Percentiles rank a stretch among this genome's conserved stretches.
These are phyloP conservation scores for Pogonomyrmex barbatus DNA, from an alignment of 1,140 invertebrate genomes.

Conservation along the genomic window DNA sequence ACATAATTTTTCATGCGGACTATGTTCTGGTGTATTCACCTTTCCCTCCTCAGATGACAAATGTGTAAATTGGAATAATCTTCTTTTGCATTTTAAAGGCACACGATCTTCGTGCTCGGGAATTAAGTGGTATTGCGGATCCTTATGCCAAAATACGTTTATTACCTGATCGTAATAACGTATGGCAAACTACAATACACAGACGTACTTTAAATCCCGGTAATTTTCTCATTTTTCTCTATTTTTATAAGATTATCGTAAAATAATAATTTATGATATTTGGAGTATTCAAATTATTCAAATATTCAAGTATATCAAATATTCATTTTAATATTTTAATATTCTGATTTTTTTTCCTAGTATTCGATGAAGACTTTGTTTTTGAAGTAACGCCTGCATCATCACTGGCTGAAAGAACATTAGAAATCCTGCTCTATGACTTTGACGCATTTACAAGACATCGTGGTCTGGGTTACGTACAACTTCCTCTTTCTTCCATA, in stretches of 20 bases:
- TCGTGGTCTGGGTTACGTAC: constrained; percentile 87
- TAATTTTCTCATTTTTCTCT: constrained; percentile 65
- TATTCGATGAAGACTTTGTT: constrained; percentile 91
- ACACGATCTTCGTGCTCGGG: constrained; percentile 87
- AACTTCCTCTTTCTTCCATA: constrained; percentile 85
- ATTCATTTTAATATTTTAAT: neutral
- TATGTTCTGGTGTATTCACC: neutral
- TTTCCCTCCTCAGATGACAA: neutral
- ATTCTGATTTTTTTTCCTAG: constrained; percentile 69
- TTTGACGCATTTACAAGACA: constrained; percentile 90
- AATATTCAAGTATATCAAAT: too few relatives aligned
- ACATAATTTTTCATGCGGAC: neutral
- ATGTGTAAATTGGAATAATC: constrained; percentile 31
- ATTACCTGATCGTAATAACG: constrained; percentile 87
- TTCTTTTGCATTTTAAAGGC: constrained; percentile 80
- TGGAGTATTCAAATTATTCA: too few relatives aligned
- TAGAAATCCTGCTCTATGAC: constrained; percentile 87
- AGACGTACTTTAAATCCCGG: constrained; percentile 89
- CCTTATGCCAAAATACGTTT: constrained; percentile 88
- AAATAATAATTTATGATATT: neutral
- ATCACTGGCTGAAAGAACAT: constrained; percentile 86
- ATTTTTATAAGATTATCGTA: neutral
- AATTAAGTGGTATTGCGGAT: constrained; percentile 88
- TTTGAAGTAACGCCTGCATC: constrained; percentile 89
- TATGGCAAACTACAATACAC: constrained; percentile 88